phyloP scores from a whole-genome alignment of 1,140 invertebrate genomes.

The Mizuhopecten yessoensis region DNA sequence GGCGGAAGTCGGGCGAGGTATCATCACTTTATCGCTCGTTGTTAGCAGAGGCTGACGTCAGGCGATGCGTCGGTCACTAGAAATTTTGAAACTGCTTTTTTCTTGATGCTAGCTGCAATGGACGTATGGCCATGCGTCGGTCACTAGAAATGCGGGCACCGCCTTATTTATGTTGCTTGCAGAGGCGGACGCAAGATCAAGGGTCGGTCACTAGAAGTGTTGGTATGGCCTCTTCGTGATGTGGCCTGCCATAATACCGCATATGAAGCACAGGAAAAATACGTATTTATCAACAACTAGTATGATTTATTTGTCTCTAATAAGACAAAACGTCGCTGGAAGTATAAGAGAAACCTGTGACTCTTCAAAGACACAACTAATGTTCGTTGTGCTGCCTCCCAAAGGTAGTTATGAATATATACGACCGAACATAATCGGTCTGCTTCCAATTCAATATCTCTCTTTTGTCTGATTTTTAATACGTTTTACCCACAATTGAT shows the following conservation, averaged over 20 bases:
- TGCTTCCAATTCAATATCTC: conserved; percentile 33
- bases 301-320: neutral
- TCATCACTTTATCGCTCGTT: no score
- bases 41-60: no score
- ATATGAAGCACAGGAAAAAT: neutral
- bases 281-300: neutral
- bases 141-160: no score
- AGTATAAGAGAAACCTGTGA: neutral
- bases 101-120: no score
- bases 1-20: no score
- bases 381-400: neutral
- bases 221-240: neutral
- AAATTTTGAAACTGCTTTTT: no score
- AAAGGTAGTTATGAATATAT: neutral
- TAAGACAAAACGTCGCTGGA: neutral
- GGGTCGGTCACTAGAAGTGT: neutral
- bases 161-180: no score
- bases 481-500: conserved; percentile 38
- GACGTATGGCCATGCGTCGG: no score
- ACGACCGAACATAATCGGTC: conserved; percentile 25
- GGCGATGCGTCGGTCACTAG: no score
- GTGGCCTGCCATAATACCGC: neutral
- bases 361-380: conserved; percentile 25
- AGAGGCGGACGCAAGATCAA: no score
- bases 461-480: conserved; percentile 40